A percentile compares a stretch with the other conserved stretches of the same genome.
Evolutionary conservation across 1,140 invertebrate species (phyloP).

Genomic region (Aradophagus sp.): DNA sequence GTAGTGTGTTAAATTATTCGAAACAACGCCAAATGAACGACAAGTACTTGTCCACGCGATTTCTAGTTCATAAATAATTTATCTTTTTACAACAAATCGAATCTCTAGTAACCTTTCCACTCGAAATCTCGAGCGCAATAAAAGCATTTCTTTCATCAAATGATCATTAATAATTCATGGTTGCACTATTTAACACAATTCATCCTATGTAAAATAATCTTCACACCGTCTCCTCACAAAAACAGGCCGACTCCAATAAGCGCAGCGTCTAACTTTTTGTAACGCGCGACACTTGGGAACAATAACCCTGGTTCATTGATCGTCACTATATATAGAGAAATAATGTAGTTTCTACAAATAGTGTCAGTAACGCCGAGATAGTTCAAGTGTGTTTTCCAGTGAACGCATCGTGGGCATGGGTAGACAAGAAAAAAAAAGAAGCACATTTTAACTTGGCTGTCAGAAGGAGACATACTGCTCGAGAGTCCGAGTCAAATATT

Average conservation of each 20-base stretch:
- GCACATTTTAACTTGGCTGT: conserved; percentile 8
- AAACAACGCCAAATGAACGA: conserved; percentile 15
- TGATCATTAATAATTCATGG: conserved; percentile 37
- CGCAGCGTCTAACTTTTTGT: conserved; percentile 16
- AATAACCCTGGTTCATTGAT: conserved; percentile 49
- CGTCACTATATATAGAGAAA: conserved; percentile 45
- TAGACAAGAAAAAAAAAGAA: too few relatives aligned
- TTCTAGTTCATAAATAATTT: conserved; percentile 43
- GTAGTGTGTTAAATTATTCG: too few relatives aligned
- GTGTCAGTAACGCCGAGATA: conserved; percentile 15
- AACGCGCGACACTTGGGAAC: conserved; percentile 21
- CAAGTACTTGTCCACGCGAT: conserved; percentile 13
- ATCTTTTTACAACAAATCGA: conserved; percentile 30
- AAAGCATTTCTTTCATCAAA: conserved; percentile 23
- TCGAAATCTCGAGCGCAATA: conserved; percentile 13
- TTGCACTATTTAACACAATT: conserved; percentile 18
- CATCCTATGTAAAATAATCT: conserved; percentile 28
- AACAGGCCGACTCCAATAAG: conserved; percentile 21
- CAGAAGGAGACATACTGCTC: conserved; percentile 26
- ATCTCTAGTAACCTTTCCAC: conserved; percentile 24
- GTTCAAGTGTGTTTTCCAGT: conserved; percentile 40
- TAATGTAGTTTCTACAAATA: conserved; percentile 43
- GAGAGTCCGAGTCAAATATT: conserved; percentile 5
- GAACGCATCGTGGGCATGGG: conserved; percentile 5
- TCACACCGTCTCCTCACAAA: conserved; percentile 10